Base-by-base conservation (phyloP, 2,797 vertebrate species). In the Lindbergichthys nudifrons region DNA sequence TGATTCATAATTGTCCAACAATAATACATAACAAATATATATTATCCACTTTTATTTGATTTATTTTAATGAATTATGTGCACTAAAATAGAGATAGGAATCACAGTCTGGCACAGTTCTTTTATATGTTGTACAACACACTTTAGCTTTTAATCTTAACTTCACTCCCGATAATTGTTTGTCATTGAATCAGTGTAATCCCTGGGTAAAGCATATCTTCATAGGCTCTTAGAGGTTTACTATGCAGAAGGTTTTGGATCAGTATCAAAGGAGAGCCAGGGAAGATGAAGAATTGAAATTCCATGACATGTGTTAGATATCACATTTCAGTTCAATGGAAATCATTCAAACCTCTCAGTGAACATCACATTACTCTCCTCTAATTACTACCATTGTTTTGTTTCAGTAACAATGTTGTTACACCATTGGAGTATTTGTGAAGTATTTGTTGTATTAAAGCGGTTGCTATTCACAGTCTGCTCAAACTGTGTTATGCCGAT, bases 201-300 rank as follows among this genome's bases (percentile, higher is more conserved):
- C 77, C 60, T 36, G 10, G 47, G 66, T 84, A 85, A 92, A 83
- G 83, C 80, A 36, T 59, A 69, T 87, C 75, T 82, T 66, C 48
- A 69, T 76, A 63, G 68, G 71, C 78, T 82, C 71, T 85, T 65
- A 76, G 67, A 79, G 78, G 76, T 82, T 90, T 88, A 80, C 72
- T 67, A 65, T 21, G 65, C 73, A 79, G 84, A 83, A 68, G 62
- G 70, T 72, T 74, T 82, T 93, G 91, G 88, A 87, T 58, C 46
- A 3, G 71, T 87, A 87, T 92, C 91, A 93, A 71, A 90, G 79
- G 54, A 75, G 41, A 87, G 80, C 70, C 51, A 2, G 48, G 73
- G 59, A 76, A 85, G 45, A 88, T 70, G 73, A 88, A 84, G 73
- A 88, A 80, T 78, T 85, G 80, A 84, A 83, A 85, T 88, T 87